Evolutionary conservation across 2,113 vertebrate genomes (phyloP).

Genomic region (Nesospiza acunhae): DNA sequence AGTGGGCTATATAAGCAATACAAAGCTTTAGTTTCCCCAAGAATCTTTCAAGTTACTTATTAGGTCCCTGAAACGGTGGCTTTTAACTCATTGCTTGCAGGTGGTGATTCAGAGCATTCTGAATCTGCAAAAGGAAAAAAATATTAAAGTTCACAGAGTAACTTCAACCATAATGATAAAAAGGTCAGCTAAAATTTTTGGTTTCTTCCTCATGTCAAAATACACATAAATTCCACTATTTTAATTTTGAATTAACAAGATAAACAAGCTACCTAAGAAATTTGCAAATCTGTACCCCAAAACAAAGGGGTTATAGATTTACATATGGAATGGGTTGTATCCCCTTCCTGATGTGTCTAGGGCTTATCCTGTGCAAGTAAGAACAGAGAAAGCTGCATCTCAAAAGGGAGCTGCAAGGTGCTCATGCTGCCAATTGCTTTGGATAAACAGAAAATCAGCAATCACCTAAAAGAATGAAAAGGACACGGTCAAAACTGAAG

Average conservation of each 20-base stretch:
- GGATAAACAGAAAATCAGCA: neutral
- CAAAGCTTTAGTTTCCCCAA: neutral
- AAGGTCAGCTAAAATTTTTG: neutral
- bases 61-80: neutral
- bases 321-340: neutral
- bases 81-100: conserved; percentile 7
- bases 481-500: too few species aligned
- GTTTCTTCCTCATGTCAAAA: neutral
- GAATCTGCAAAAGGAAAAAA: conserved; percentile 16
- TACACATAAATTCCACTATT: neutral
- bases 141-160: neutral
- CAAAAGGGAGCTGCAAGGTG: neutral
- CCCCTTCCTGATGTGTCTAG: neutral
- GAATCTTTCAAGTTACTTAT: neutral
- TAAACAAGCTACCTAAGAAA: neutral
- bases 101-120: neutral
- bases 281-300: neutral
- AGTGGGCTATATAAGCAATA: neutral
- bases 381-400: neutral
- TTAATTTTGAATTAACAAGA: neutral
- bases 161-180: neutral
- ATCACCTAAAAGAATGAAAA: too few species aligned
- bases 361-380: neutral
- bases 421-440: neutral
- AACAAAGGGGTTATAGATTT: neutral